phyloP scores from a whole-genome alignment of 2,888 invertebrate genomes.

The Cheilosia scutellata region DNA sequence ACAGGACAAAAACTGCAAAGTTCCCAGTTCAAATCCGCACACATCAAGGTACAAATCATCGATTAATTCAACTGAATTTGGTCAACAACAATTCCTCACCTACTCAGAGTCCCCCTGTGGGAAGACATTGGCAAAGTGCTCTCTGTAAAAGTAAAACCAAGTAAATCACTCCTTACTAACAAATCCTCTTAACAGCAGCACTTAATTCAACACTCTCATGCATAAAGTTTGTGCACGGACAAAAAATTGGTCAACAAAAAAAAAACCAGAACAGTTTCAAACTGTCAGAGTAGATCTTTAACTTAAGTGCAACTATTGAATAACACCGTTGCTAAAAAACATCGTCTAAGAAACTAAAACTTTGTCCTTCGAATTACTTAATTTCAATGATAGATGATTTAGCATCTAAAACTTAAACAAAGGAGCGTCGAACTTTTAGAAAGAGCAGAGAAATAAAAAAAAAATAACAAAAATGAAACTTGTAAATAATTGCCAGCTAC shows the following conservation, averaged over 20 bases:
- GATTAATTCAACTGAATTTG: too few relatives aligned
- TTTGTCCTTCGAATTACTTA: slow-evolving; percentile 47
- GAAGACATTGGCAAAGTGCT: too few relatives aligned
- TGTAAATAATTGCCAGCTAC: slow-evolving; percentile 64
- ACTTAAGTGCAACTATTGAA: slow-evolving; percentile 43
- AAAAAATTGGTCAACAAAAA: not conserved
- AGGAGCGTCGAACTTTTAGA: slow-evolving; percentile 24
- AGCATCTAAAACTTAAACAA: slow-evolving; percentile 47
- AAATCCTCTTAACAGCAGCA: slow-evolving; percentile 5
- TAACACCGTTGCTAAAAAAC: slow-evolving; percentile 21
- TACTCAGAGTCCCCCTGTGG: too few relatives aligned
- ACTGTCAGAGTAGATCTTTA: slow-evolving; percentile 35
- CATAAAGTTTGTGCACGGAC: slow-evolving; percentile 1
- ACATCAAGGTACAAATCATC: too few relatives aligned
- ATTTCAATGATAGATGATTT: slow-evolving; percentile 69
- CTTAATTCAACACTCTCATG: slow-evolving; percentile 9
- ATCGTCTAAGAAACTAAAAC: slow-evolving; percentile 33
- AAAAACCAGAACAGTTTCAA: slow-evolving; percentile 10
- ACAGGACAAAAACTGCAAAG: too few relatives aligned
- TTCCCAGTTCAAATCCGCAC: too few relatives aligned
- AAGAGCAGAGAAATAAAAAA: slow-evolving; percentile 6
- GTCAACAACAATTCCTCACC: too few relatives aligned
- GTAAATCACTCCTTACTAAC: not conserved
- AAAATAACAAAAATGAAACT: slow-evolving; percentile 12
- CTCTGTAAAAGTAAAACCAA: not conserved